Evolutionary conservation across 2,113 vertebrate genomes (phyloP).

Genomic region (Tylochromis polylepis): DNA sequence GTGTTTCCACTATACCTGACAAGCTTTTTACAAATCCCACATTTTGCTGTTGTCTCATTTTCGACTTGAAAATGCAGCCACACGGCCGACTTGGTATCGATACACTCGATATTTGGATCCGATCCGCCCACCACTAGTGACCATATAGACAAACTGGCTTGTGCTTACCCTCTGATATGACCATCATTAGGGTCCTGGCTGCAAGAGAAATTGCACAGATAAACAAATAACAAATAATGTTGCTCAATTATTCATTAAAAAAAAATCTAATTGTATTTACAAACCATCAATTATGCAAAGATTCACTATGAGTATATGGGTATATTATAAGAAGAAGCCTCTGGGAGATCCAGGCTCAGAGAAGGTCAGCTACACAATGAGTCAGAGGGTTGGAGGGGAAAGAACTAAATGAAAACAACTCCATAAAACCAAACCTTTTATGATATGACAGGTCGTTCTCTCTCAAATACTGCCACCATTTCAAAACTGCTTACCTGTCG

Average conservation of each 20-base stretch:
- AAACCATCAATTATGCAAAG: background rate
- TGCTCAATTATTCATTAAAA: background rate
- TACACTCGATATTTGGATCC: too few species aligned
- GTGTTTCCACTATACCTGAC: too few species aligned
- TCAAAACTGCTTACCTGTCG: background rate
- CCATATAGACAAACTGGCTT: background rate
- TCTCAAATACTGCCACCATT: background rate
- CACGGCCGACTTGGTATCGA: too few species aligned
- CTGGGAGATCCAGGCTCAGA: background rate
- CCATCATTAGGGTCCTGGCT: too few species aligned
- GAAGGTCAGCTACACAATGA: background rate
- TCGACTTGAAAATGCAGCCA: too few species aligned
- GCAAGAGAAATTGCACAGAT: background rate
- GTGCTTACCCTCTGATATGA: accelerated
- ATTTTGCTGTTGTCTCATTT: too few species aligned
- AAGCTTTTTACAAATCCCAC: too few species aligned
- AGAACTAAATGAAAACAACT: background rate
- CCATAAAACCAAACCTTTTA: background rate
- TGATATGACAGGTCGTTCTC: too few species aligned
- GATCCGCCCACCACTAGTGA: too few species aligned
- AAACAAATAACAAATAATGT: background rate
- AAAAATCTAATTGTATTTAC: background rate
- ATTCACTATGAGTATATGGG: background rate
- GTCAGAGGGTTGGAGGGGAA: too few species aligned
- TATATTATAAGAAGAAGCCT: background rate